Percentiles rank a stretch among this genome's conserved stretches.
Conservation (phyloP, 2,888 invertebrate genomes). For the Heliconius cydno region DNA sequence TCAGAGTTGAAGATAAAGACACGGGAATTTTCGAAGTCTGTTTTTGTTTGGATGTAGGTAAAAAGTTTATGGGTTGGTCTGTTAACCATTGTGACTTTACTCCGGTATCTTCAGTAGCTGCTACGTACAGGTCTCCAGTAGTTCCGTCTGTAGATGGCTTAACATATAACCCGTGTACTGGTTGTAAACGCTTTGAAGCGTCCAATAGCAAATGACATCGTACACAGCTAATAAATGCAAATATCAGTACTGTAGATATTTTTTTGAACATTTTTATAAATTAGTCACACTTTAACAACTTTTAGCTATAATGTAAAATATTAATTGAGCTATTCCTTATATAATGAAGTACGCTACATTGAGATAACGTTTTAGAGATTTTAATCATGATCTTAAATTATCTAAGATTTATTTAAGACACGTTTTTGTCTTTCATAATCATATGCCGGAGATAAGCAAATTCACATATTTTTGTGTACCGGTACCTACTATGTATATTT, state of each 20-base stretch:
- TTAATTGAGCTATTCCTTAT: conserved; percentile 23
- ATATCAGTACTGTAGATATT: conserved; percentile 29
- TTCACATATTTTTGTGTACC: conserved; percentile 4
- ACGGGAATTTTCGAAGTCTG: conserved; percentile 51
- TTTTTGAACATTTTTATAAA: conserved; percentile 32
- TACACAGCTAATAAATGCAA: conserved; percentile 46
- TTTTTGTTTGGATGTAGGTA: conserved; percentile 57
- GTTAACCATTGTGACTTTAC: conserved; percentile 72
- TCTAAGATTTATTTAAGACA: conserved; percentile 37
- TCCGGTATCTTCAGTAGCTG: conserved; percentile 74
- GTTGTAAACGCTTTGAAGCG: conserved; percentile 62
- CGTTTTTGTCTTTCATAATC: conserved; percentile 35
- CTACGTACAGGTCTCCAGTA: conserved; percentile 76
- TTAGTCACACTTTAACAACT: neutral
- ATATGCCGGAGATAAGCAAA: conserved; percentile 32
- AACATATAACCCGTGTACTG: conserved; percentile 75
- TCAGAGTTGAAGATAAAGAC: conserved; percentile 52
- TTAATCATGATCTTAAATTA: conserved; percentile 35
- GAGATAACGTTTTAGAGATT: conserved; percentile 30
- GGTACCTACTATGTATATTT: neutral
- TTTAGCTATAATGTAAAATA: conserved; percentile 1
- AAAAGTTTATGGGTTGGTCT: conserved; percentile 70
- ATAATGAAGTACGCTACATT: conserved; percentile 13
- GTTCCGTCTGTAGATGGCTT: conserved; percentile 73
- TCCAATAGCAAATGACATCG: conserved; percentile 59